A percentile compares a stretch with the other conserved stretches of the same genome.
Conservation (phyloP, 2,888 invertebrate species). For the Lagria hirta region DNA sequence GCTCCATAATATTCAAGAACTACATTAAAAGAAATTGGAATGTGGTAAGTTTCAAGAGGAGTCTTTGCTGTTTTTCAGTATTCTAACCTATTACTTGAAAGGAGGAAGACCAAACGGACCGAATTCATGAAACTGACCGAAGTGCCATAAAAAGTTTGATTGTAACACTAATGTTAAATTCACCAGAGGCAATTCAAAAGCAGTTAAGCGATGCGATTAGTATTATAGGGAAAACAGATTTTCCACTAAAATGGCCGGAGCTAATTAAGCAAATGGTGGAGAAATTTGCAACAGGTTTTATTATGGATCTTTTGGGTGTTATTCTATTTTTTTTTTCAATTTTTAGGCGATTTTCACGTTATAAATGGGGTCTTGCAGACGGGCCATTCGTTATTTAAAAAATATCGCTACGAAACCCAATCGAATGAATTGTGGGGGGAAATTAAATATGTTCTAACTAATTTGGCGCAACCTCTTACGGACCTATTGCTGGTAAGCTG, state of each 20-base stretch:
- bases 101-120: conserved; percentile 74
- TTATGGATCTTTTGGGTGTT: conserved; percentile 25
- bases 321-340: conserved; percentile 15
- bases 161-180: conserved; percentile 89
- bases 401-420: conserved; percentile 94
- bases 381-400: conserved; percentile 94
- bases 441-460: conserved; percentile 93
- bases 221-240: conserved; percentile 95
- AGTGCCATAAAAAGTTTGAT: conserved; percentile 80
- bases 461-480: conserved; percentile 91
- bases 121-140: conserved; percentile 79
- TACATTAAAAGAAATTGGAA: conserved; percentile 96
- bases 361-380: conserved; percentile 95
- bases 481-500: conserved; percentile 78
- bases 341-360: conserved; percentile 83
- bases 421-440: conserved; percentile 94
- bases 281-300: conserved; percentile 83
- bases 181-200: conserved; percentile 86
- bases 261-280: conserved; percentile 91
- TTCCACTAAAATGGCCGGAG: conserved; percentile 94
- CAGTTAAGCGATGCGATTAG: conserved; percentile 95
- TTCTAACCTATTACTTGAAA: conserved; percentile 34
- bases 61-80: too few species aligned
- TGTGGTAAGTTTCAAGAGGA: conserved; percentile 70
- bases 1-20: conserved; percentile 95